Conservation (phyloP, 2,113 vertebrate genomes). For the Festucalex cinctus region DNA sequence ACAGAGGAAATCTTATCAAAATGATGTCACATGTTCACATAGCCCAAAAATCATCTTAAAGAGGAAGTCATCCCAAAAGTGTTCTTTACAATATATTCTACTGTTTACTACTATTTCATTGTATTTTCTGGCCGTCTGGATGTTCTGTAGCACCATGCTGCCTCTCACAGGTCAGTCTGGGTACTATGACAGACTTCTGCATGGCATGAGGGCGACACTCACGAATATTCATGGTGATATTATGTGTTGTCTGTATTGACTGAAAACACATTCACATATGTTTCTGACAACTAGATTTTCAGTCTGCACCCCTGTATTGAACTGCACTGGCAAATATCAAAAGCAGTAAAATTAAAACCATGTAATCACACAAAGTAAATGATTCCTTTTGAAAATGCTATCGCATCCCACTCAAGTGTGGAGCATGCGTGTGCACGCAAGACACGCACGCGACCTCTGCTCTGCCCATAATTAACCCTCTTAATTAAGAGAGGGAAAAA, state of each 20-base stretch:
- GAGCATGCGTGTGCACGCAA: not conserved
- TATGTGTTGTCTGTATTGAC: not conserved
- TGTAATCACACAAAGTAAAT: constrained; percentile 17
- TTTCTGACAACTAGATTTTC: constrained; percentile 17
- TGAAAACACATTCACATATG: not conserved
- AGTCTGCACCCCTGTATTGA: constrained; percentile 6
- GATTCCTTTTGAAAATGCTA: not conserved
- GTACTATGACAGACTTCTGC: not conserved
- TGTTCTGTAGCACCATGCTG: too few species aligned
- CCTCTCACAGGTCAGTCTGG: too few species aligned
- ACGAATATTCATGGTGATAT: not conserved
- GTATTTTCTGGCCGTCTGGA: too few species aligned
- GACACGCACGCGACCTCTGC: constrained; percentile 42
- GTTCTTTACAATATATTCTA: too few species aligned
- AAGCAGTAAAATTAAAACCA: constrained; percentile 14
- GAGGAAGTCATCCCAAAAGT: too few species aligned
- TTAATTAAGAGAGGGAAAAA: constrained; percentile 67
- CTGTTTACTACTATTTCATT: too few species aligned
- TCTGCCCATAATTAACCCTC: constrained; percentile 64
- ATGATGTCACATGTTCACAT: too few species aligned
- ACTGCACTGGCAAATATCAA: constrained; percentile 17
- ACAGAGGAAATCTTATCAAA: too few species aligned
- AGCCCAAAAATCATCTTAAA: too few species aligned
- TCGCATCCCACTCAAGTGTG: constrained; percentile 2
- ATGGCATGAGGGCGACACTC: not conserved